A percentile compares a stretch with the other conserved stretches of the same genome.
Evolutionary conservation across 2,888 invertebrate species (phyloP).

Genomic region (Clepsis dumicolana): DNA sequence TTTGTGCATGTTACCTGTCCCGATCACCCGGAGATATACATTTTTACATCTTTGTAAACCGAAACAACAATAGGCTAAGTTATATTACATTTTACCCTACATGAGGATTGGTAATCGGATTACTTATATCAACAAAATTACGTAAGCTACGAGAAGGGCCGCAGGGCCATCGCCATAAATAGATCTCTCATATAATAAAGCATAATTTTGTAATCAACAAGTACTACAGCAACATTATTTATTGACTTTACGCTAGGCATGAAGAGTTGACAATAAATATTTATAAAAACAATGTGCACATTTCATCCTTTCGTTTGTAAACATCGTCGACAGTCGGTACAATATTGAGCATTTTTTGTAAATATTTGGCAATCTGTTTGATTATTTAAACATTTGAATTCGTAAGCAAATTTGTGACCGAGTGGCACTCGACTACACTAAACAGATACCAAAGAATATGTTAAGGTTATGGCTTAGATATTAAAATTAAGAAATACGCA

Average conservation of each 20-base stretch:
- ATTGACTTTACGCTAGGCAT: conserved; percentile 76
- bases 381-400: conserved; percentile 49
- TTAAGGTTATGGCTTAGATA: conserved; percentile 43
- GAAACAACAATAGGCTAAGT: conserved; percentile 72
- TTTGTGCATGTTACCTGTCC: conserved; percentile 81
- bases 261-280: conserved; percentile 73
- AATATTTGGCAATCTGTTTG: conserved; percentile 69
- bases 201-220: conserved; percentile 80
- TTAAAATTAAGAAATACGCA: conserved; percentile 72
- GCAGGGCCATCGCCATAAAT: conserved; percentile 73
- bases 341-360: conserved; percentile 71
- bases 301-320: conserved; percentile 58
- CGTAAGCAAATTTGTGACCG: conserved; percentile 66
- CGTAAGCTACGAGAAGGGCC: conserved; percentile 67
- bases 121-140: conserved; percentile 70
- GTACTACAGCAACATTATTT: conserved; percentile 78
- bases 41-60: conserved; percentile 73
- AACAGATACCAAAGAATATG: conserved; percentile 45
- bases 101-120: conserved; percentile 71
- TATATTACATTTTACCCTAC: conserved; percentile 77
- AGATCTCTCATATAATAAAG: conserved; percentile 79
- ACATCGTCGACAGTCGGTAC: conserved; percentile 57
- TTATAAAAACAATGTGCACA: conserved; percentile 77
- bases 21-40: conserved; percentile 72
- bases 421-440: conserved; percentile 56